phyloP scores from a whole-genome alignment of 1,140 invertebrate genomes.

The Drosophila yakuba region DNA sequence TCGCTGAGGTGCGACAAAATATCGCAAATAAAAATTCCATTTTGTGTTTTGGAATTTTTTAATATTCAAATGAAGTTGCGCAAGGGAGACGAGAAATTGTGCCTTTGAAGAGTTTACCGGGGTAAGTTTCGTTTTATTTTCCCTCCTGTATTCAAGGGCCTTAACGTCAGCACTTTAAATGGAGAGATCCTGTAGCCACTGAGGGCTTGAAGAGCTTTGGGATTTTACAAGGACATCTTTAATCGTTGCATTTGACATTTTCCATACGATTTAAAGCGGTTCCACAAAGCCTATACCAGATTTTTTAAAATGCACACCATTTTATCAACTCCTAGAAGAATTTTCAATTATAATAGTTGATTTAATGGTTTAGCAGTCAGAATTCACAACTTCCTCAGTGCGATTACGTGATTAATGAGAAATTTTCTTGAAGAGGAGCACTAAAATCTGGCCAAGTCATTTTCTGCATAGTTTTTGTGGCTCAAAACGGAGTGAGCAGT shows the following conservation, averaged over 20 bases:
- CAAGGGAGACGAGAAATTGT: constrained; percentile 7
- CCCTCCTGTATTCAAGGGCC: constrained; percentile 3
- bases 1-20: constrained; percentile 83
- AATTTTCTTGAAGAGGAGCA: neutral
- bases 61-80: constrained; percentile 79
- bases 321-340: no score
- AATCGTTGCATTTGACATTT: constrained; percentile 1
- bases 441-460: constrained; percentile 8
- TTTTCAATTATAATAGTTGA: neutral
- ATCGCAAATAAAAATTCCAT: constrained; percentile 82
- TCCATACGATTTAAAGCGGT: neutral
- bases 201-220: constrained; percentile 13
- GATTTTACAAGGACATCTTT: constrained; percentile 3
- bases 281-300: neutral
- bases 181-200: constrained; percentile 5
- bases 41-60: constrained; percentile 83
- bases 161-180: constrained; percentile 27
- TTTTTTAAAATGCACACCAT: no score
- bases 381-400: neutral
- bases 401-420: neutral
- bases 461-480: neutral
- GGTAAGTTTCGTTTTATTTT: constrained; percentile 18
- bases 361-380: neutral
- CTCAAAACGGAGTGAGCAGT: neutral
- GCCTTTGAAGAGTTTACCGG: constrained; percentile 8